Evolutionary conservation across 1,140 invertebrate species (phyloP).

Genomic region (Bemisia tabaci): DNA sequence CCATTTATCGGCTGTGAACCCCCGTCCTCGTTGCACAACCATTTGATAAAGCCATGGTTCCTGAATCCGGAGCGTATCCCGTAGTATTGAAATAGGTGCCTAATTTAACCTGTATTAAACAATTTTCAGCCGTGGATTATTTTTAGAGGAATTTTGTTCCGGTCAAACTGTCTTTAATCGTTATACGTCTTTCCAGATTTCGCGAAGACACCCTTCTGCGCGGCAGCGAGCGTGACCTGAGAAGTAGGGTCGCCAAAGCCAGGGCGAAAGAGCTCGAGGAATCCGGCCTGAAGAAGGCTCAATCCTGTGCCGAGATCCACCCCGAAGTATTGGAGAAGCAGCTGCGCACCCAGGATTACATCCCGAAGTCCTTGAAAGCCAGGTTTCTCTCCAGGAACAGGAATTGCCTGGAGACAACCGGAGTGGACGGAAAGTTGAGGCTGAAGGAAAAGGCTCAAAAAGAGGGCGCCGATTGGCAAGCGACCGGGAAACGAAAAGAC

Average conservation of each 20-base stretch:
- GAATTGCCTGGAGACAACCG: not conserved
- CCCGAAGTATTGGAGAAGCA: not conserved
- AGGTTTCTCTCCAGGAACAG: not conserved
- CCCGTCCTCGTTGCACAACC: too few species aligned
- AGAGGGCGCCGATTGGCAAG: not conserved
- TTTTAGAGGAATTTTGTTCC: too few species aligned
- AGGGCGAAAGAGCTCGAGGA: too few species aligned
- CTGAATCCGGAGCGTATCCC: too few species aligned
- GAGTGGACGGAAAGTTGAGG: not conserved
- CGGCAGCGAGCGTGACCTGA: not conserved
- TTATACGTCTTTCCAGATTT: not conserved
- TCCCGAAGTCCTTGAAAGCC: not conserved
- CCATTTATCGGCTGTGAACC: too few species aligned
- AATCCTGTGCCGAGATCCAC: not conserved
- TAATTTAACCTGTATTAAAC: too few species aligned
- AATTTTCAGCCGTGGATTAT: too few species aligned
- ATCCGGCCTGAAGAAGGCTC: not conserved
- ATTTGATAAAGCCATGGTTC: too few species aligned
- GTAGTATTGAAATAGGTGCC: too few species aligned
- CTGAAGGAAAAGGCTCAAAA: not conserved
- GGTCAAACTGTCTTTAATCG: not conserved
- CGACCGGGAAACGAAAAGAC: not conserved
- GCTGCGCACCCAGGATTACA: not conserved
- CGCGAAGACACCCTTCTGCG: not conserved
- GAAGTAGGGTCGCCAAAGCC: not conserved